These are phyloP conservation scores for Peromyscus maniculatus DNA, from an alignment of 2,113 vertebrate genomes.

Conservation along the genomic window DNA sequence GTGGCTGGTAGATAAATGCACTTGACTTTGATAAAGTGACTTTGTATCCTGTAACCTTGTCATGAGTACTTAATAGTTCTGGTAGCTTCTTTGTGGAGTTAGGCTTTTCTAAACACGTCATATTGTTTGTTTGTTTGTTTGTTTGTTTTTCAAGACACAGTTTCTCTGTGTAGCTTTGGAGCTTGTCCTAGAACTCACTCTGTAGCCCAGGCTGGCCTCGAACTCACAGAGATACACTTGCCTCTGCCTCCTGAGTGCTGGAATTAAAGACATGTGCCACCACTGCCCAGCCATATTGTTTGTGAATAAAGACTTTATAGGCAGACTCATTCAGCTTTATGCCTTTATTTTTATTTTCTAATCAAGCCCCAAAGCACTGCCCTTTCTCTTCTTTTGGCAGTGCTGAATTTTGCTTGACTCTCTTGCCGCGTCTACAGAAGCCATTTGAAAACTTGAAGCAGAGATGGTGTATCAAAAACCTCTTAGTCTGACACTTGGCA, in stretches of 20 bases:
- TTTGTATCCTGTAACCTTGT: neutral
- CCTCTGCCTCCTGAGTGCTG: no score
- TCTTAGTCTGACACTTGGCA: neutral
- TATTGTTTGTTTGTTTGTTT: no score
- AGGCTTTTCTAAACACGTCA: neutral
- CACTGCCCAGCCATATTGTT: no score
- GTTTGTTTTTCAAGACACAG: no score
- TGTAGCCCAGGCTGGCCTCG: no score
- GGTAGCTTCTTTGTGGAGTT: neutral
- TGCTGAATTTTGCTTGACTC: neutral
- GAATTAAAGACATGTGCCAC: no score
- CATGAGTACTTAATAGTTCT: neutral
- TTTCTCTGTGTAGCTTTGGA: no score
- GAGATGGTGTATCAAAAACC: neutral
- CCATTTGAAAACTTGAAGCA: conserved; percentile 38
- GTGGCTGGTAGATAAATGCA: neutral
- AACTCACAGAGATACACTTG: no score
- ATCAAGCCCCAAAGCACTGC: neutral
- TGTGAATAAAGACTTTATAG: conserved; percentile 14
- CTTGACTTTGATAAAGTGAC: neutral
- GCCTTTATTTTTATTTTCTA: neutral
- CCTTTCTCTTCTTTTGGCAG: neutral
- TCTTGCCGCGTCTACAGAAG: neutral
- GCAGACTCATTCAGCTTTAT: neutral
- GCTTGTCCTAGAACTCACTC: no score